These are phyloP conservation scores for Circaetus gallicus DNA, from an alignment of 2,113 vertebrate genomes.

Conservation along the genomic window DNA sequence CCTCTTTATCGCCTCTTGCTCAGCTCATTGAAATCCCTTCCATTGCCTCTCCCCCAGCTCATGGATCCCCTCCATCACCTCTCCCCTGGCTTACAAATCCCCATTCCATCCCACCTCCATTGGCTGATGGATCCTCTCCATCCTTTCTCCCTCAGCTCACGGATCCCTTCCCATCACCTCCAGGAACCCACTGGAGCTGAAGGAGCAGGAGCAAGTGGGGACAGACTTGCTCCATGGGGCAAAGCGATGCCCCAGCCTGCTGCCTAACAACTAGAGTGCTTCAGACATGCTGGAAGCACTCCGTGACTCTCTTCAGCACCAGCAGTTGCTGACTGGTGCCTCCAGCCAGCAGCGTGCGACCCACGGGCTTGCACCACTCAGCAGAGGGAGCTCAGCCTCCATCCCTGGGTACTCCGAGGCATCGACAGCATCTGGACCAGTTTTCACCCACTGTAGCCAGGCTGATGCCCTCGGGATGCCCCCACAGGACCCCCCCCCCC, in stretches of 20 bases:
- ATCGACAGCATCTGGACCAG: too few relatives aligned
- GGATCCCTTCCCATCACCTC: not conserved
- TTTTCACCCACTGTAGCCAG: not conserved
- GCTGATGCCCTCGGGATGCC: rapidly evolving
- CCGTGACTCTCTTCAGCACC: not conserved
- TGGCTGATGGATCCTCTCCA: not conserved
- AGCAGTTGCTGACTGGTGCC: not conserved
- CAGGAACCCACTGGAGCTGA: not conserved
- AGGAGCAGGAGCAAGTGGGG: not conserved
- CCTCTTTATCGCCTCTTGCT: not conserved
- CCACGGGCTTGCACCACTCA: not conserved
- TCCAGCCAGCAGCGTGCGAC: not conserved
- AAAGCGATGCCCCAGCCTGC: not conserved
- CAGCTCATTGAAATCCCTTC: not conserved
- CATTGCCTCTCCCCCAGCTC: not conserved
- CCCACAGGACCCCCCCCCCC: rapidly evolving
- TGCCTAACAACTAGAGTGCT: too few relatives aligned
- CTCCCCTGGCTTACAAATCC: not conserved
- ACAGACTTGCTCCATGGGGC: not conserved
- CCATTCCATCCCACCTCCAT: rapidly evolving
- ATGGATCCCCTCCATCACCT: not conserved
- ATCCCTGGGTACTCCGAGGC: not conserved
- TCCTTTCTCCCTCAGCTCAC: not conserved
- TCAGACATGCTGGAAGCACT: not conserved
- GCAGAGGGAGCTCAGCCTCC: not conserved